phyloP scores from a whole-genome alignment of 2,888 invertebrate species.

The Scaptomyza polygonia region DNA sequence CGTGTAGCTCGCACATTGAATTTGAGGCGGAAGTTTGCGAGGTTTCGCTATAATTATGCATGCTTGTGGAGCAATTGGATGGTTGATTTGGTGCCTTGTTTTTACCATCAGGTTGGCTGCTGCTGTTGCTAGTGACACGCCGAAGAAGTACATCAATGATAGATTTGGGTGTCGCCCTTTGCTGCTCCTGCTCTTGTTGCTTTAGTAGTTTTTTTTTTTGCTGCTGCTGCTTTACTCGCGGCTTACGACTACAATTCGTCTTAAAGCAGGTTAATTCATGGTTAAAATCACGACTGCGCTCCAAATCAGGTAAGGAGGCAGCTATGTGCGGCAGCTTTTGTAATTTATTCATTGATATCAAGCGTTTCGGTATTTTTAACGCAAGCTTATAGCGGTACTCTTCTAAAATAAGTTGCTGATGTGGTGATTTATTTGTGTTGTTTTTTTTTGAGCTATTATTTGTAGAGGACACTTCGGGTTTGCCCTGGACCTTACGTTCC shows the following conservation, averaged over 20 bases:
- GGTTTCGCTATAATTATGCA: slow-evolving; percentile 68
- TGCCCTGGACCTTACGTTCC: slow-evolving; percentile 57
- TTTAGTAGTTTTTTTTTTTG: slow-evolving; percentile 9
- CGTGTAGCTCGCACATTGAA: slow-evolving; percentile 66
- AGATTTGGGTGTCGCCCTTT: slow-evolving; percentile 71
- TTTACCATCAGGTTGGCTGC: slow-evolving; percentile 10
- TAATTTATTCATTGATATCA: slow-evolving; percentile 92
- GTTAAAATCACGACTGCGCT: slow-evolving; percentile 84
- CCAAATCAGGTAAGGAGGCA: slow-evolving; percentile 91
- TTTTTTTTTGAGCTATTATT: slow-evolving; percentile 85
- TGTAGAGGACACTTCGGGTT: slow-evolving; percentile 61
- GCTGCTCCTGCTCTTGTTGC: slow-evolving; percentile 30
- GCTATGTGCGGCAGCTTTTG: slow-evolving; percentile 87
- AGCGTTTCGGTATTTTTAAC: slow-evolving; percentile 91
- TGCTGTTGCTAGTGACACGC: slow-evolving; percentile 74
- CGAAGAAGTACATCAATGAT: slow-evolving; percentile 84
- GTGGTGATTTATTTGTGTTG: slow-evolving; percentile 49
- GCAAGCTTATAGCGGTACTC: slow-evolving; percentile 92
- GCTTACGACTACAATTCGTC: slow-evolving; percentile 50
- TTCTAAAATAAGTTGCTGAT: slow-evolving; percentile 85
- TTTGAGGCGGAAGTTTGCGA: slow-evolving; percentile 81
- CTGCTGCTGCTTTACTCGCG: slow-evolving; percentile 26
- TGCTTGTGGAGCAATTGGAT: slow-evolving; percentile 32
- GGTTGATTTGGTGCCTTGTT: slow-evolving; percentile 1
- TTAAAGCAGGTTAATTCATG: slow-evolving; percentile 59